These are phyloP conservation scores for Colistium nudipinnis DNA, from an alignment of 2,113 vertebrate genomes.

Conservation along the genomic window DNA sequence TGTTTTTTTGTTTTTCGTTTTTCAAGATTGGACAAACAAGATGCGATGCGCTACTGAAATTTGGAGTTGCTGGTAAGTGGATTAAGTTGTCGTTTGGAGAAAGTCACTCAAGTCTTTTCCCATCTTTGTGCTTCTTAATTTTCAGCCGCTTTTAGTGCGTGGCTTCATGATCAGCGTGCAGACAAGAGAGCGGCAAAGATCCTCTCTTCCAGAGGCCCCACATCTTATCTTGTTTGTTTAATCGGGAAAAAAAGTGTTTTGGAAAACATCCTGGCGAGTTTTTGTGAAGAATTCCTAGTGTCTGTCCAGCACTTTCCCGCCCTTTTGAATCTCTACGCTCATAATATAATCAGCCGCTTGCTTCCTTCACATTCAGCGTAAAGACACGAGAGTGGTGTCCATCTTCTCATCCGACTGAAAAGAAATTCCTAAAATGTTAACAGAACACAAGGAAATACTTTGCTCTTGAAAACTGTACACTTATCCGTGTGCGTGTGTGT, in stretches of 20 bases:
- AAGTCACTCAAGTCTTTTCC: neutral
- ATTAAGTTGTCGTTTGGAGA: neutral
- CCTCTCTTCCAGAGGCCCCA: neutral
- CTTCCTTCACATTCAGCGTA: slow-evolving; percentile 7
- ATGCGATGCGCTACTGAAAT: neutral
- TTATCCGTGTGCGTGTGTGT: neutral
- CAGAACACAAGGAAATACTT: slow-evolving; percentile 14
- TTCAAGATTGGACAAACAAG: neutral
- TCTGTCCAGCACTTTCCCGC: neutral
- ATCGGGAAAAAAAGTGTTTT: neutral
- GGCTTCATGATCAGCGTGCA: neutral
- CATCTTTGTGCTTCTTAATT: slow-evolving; percentile 6
- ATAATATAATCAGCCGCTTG: neutral
- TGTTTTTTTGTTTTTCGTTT: too few relatives aligned
- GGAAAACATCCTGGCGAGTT: too few relatives aligned
- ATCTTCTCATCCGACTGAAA: neutral
- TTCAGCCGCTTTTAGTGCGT: neutral
- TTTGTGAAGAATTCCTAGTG: neutral
- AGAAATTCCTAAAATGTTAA: neutral
- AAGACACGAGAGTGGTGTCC: neutral
- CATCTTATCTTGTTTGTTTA: neutral
- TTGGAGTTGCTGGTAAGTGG: neutral
- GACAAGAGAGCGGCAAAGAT: neutral
- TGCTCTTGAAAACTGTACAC: neutral
- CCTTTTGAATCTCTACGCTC: neutral